A percentile compares a stretch with the other conserved stretches of the same genome.
These are phyloP conservation scores for Philonicus albiceps DNA, from an alignment of 2,888 invertebrate genomes.

Conservation along the genomic window DNA sequence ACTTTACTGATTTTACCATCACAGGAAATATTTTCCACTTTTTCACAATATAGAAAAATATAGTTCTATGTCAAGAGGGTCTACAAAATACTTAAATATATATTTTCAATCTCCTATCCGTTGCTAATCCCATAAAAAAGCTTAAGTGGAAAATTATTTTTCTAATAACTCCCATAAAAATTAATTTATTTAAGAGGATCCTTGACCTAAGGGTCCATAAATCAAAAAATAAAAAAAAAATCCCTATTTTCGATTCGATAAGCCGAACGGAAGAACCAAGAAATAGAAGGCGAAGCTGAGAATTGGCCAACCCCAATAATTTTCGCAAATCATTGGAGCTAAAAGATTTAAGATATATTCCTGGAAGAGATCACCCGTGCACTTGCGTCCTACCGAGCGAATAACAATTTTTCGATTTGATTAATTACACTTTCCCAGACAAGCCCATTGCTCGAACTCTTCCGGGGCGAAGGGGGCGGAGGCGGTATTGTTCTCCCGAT, in stretches of 20 bases:
- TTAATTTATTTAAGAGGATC: neutral
- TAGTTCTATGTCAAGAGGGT: neutral
- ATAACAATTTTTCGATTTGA: constrained; percentile 15
- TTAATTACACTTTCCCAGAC: constrained; percentile 4
- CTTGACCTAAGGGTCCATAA: neutral
- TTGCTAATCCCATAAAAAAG: neutral
- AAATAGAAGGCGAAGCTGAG: neutral
- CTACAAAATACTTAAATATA: neutral
- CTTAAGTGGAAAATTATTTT: neutral
- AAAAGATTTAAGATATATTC: neutral
- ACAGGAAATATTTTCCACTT: no score
- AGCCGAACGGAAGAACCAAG: neutral
- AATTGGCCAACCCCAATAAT: neutral
- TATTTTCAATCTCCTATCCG: neutral
- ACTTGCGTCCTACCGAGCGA: neutral
- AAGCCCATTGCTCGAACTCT: neutral
- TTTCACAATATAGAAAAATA: no score
- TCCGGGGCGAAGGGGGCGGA: neutral
- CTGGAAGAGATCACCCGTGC: neutral
- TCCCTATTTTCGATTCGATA: neutral
- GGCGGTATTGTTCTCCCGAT: neutral
- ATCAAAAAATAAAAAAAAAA: neutral
- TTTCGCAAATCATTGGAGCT: neutral
- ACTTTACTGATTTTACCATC: no score
- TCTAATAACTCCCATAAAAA: neutral